These are phyloP conservation scores for Dipodomys stephensi DNA, from an alignment of 2,113 vertebrate species.

Conservation along the genomic window DNA sequence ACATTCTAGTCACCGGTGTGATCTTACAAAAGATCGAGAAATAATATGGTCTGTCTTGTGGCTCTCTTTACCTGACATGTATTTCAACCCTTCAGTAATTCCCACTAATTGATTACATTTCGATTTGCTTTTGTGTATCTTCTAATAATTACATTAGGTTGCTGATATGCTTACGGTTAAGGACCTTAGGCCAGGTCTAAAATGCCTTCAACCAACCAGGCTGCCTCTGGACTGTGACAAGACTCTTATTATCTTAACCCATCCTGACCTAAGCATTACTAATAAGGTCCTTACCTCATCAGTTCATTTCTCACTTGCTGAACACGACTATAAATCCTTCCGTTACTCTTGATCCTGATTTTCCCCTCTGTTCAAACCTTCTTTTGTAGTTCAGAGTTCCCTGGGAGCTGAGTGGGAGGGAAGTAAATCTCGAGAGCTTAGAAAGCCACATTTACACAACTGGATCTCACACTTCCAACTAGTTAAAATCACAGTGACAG, in stretches of 20 bases:
- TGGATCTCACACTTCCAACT: neutral
- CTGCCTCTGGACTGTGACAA: neutral
- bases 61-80: neutral
- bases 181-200: conserved; percentile 59
- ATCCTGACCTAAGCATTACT: conserved; percentile 63
- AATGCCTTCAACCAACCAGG: neutral
- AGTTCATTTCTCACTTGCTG: conserved; percentile 74
- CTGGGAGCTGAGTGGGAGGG: conserved; percentile 27
- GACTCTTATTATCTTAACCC: conserved; percentile 62
- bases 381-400: conserved; percentile 51
- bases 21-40: neutral
- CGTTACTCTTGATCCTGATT: conserved; percentile 44
- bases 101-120: neutral
- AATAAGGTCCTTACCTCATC: conserved; percentile 72
- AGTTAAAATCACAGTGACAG: neutral
- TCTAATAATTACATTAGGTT: neutral
- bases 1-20: neutral
- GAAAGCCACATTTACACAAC: neutral
- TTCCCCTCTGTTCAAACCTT: conserved; percentile 36
- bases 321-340: conserved; percentile 75
- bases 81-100: neutral
- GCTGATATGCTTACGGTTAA: conserved; percentile 24
- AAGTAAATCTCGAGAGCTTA: conserved; percentile 46
- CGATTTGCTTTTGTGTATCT: conserved; percentile 31
- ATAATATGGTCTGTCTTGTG: neutral